Evolutionary conservation across 2,797 vertebrate genomes (phyloP).

Genomic region (Manis javanica): DNA sequence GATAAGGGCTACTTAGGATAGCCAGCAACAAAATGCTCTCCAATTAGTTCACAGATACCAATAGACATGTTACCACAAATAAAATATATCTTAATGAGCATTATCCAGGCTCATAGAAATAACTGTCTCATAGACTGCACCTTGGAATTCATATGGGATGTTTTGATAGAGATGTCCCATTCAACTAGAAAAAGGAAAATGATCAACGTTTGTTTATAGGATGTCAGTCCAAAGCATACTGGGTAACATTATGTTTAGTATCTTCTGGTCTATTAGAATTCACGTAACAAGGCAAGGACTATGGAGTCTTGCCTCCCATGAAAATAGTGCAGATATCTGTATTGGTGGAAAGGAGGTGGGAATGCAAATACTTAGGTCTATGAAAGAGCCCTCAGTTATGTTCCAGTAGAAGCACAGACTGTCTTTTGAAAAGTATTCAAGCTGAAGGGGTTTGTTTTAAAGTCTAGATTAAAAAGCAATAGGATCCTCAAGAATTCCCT

Average conservation of each 20-base stretch:
- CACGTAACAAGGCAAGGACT: neutral
- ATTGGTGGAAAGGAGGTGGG: neutral
- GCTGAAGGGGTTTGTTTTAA: neutral
- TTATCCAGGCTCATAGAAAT: neutral
- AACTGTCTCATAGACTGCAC: neutral
- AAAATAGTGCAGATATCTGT: neutral
- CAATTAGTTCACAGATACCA: neutral
- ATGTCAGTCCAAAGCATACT: neutral
- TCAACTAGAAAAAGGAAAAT: neutral
- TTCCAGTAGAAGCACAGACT: neutral
- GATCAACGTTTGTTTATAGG: neutral
- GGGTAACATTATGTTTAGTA: neutral
- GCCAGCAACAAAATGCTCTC: neutral
- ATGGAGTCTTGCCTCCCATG: neutral
- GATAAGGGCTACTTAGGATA: neutral
- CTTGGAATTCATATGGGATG: neutral
- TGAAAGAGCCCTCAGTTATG: neutral
- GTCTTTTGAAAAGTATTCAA: neutral
- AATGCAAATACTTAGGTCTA: neutral
- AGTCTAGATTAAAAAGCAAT: neutral
- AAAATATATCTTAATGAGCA: neutral
- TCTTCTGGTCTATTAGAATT: neutral
- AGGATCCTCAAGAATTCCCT: neutral
- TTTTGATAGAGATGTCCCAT: neutral
- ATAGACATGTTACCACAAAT: neutral